These are phyloP conservation scores for Homarus americanus DNA, from an alignment of 1,140 invertebrate genomes.

Conservation along the genomic window DNA sequence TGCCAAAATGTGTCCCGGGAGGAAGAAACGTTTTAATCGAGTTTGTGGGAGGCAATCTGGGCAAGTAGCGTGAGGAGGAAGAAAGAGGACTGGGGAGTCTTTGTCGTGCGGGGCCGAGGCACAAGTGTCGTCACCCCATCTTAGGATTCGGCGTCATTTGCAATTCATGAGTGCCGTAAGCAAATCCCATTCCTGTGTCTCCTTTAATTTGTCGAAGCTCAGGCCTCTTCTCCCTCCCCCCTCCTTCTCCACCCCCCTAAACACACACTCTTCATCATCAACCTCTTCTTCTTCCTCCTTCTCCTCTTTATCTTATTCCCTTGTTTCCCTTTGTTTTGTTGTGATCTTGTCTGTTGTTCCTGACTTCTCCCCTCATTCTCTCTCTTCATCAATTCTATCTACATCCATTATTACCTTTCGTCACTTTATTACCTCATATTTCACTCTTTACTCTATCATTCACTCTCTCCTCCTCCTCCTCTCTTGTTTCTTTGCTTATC, in stretches of 20 bases:
- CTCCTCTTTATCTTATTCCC: neutral
- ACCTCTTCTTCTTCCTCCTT: neutral
- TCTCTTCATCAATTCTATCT: neutral
- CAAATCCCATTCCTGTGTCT: slow-evolving; percentile 4
- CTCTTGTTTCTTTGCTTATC: too few species aligned
- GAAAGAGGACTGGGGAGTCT: neutral
- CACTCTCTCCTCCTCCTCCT: too few species aligned
- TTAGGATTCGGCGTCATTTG: neutral
- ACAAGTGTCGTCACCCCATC: neutral
- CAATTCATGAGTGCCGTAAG: slow-evolving; percentile 40
- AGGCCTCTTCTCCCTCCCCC: too few species aligned
- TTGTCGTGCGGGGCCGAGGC: neutral
- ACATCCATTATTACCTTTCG: neutral
- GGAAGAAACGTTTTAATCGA: neutral
- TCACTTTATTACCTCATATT: neutral
- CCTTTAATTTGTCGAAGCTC: slow-evolving; percentile 29
- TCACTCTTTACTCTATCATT: too few species aligned
- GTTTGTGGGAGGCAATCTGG: neutral
- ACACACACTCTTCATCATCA: too few species aligned
- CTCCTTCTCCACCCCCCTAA: too few species aligned
- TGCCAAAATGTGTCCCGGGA: neutral
- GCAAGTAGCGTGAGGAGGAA: neutral
- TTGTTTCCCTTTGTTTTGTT: neutral
- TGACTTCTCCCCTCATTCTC: neutral
- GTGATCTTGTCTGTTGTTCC: neutral